Conservation (phyloP, 1,140 invertebrate species). For the Zaprionus capensis region DNA sequence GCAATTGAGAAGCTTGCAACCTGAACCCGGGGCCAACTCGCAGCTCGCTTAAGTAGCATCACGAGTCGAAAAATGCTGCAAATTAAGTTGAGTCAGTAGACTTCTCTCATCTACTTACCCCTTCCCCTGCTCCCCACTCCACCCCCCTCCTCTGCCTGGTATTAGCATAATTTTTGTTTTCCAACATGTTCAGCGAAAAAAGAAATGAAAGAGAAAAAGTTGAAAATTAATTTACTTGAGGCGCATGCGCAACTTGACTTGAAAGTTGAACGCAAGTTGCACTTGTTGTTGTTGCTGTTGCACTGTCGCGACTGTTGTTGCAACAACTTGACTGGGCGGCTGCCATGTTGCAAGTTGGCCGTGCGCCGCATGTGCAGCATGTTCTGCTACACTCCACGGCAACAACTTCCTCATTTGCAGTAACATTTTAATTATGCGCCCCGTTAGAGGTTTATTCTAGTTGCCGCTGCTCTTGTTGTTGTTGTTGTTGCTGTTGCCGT, state of each 20-base stretch:
- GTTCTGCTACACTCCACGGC: conserved; percentile 40
- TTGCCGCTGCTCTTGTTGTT: conserved; percentile 25
- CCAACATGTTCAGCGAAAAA: conserved; percentile 42
- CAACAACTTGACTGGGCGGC: conserved; percentile 41
- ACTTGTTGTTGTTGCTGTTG: conserved; percentile 31
- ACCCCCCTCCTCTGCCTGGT: conserved; percentile 1
- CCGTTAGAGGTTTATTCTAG: conserved; percentile 57
- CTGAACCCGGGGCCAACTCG: conserved; percentile 25
- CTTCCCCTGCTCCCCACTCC: not conserved
- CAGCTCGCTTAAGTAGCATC: conserved; percentile 30
- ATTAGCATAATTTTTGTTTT: conserved; percentile 66
- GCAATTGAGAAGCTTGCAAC: not conserved
- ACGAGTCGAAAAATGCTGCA: conserved; percentile 45
- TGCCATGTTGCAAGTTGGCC: conserved; percentile 26
- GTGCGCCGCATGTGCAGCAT: conserved; percentile 36
- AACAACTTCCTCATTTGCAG: conserved; percentile 76
- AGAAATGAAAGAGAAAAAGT: conserved; percentile 47
- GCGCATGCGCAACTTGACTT: conserved; percentile 74
- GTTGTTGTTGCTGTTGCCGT: conserved; percentile 11
- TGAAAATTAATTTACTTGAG: conserved; percentile 74
- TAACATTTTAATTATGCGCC: conserved; percentile 79
- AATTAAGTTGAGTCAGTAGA: conserved; percentile 54
- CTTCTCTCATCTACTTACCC: not conserved
- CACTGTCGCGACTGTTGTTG: conserved; percentile 16
- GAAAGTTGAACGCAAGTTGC: conserved; percentile 44